Evolutionary conservation across 2,888 invertebrate species (phyloP), one percentile per base, ranked within the genome.

Genomic region (Esperia sulphurella): DNA sequence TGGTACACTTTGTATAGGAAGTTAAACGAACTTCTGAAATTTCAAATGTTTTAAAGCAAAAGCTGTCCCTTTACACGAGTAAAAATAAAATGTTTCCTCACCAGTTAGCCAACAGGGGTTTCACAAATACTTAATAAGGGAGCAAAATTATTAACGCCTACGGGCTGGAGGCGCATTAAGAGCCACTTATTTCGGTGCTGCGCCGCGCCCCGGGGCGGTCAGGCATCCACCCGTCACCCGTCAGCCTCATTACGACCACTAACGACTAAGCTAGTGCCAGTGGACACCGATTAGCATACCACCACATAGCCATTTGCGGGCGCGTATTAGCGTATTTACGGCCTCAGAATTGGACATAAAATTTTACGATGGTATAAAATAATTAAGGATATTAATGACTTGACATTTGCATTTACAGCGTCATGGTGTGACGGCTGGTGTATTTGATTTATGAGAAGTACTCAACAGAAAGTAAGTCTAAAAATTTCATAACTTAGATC

Each of bases 211-310:
- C 33, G 9, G 33, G 8, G 33, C 33, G 9, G 9, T 5, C 10
- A 31, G 35, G 35, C 35, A 1, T 10, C 35, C n/a, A n/a, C 10
- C 35, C 39, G 39, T 12, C 14, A 13, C 33, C 14, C 21, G 39
- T 28, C 47, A 53, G 52, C 53, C 63, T 69, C 68, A 78, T 78
- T 75, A 75, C 71, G 59, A 63, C 70, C 69, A 50, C 73, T 75
- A 78, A 79, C 70, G 71, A 63, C 68, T 58, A 57, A 58, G 58
- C 66, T 62, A 71, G 68, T 64, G 67, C 55, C 67, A 65, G 59
- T 61, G 66, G 68, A 65, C 67, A 62, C 53, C 75, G 63, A 81
- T 83, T 79, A 79, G 71, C 77, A 79, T 80, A 66, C 74, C 77
- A 58, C 59, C 50, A 55, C 39, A 37, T 39, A 12, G 9, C 31